Evolutionary conservation across 2,888 invertebrate genomes (phyloP).

Genomic region (Xestia rhomboidea): DNA sequence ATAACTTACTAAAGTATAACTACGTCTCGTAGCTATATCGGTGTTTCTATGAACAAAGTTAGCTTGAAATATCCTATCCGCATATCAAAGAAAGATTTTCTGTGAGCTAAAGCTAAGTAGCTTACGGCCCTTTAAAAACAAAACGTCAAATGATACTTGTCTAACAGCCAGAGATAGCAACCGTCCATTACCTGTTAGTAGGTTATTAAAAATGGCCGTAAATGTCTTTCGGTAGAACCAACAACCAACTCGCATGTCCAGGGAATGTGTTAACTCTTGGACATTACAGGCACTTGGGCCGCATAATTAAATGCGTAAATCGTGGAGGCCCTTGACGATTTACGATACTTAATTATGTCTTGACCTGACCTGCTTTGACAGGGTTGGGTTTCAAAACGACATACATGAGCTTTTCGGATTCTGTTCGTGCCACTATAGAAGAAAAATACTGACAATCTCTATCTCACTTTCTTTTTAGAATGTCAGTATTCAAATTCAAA

Average conservation of each 20-base stretch:
- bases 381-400: background rate
- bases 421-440: background rate
- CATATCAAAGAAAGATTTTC: no score
- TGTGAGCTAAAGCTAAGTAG: no score
- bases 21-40: no score
- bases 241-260: background rate
- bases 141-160: no score
- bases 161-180: no score
- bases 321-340: slow-evolving; percentile 10
- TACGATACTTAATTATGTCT: slow-evolving; percentile 19
- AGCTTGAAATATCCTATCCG: no score
- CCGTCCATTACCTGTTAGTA: no score
- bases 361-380: slow-evolving; percentile 27
- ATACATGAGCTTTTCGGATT: background rate
- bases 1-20: no score
- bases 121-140: no score
- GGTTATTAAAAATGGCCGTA: no score
- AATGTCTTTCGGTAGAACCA: background rate
- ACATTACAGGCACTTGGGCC: background rate
- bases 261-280: background rate
- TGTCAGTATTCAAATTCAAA: no score
- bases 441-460: background rate
- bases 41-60: no score
- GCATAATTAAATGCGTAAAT: slow-evolving; percentile 34
- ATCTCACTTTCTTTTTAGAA: background rate